Evolutionary conservation across 2,888 invertebrate species (phyloP), one percentile per base, ranked within the genome.

Genomic region (Brachycybe producta): DNA sequence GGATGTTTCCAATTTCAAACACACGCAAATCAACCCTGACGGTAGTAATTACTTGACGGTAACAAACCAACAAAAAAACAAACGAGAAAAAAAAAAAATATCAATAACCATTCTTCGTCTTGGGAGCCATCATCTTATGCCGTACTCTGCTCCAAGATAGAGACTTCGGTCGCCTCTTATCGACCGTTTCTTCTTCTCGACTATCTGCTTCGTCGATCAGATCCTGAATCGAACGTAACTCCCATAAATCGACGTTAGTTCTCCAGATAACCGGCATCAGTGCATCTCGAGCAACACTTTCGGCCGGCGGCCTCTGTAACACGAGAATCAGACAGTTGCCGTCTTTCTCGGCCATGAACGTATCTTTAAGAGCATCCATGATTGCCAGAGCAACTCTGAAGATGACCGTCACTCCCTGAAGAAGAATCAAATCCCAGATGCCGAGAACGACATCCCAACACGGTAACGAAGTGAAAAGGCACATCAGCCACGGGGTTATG

Each of bases 401-500:
- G 26, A 52, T 49, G 2, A 49, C 41, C 2, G 24, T 19, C 8
- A 32, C 23, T 24, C 52, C 52, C 30, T 50, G 40, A 13, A 52
- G 35, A 17, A 52, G 15, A 13, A 52, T 15, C 3, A 52, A 21
- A 41, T 52, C 52, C 52, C 52, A 52, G 21, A 52, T 52, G 17
- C 42, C 24, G 15, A 52, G 34, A 11, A 52, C 50, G 5, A 38
- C 34, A 39, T 52, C 50, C 52, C 52, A 52, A 27, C 50, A 45
- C 5, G 52, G 52, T 11, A 52, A 40, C n/a, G 45, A 52, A 3
- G 52, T 52, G 40, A 50, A 52, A 35, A 52, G 42, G 15, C 49
- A 47, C 52, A 52, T 52, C 13, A 52, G 50, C 52, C 52, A 52
- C 4, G 49, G 45, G 8, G 52, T 49, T 5, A 52, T 28, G 19